Conservation (phyloP, 2,888 invertebrate species). For the Caenorhabditis doughertyi region DNA sequence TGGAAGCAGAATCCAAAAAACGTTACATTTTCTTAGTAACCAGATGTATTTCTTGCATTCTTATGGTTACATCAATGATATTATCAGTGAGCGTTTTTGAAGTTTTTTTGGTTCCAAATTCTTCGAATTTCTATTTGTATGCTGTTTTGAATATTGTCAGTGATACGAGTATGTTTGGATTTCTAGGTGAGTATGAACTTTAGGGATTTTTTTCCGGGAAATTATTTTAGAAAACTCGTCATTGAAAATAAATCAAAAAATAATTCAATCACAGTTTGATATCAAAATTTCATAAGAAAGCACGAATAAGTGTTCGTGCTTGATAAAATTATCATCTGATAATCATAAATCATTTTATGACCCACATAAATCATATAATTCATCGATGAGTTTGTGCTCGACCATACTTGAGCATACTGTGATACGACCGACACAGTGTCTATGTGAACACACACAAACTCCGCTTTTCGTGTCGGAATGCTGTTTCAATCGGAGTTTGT, state of each 20-base stretch:
- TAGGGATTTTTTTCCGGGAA: slow-evolving; percentile 1
- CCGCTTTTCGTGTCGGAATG: neutral
- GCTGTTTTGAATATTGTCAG: slow-evolving; percentile 24
- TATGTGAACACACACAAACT: slow-evolving; percentile 9
- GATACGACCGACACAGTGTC: neutral
- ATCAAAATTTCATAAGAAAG: too few relatives aligned
- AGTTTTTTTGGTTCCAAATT: slow-evolving; percentile 1
- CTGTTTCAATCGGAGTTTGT: too few relatives aligned
- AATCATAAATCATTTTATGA: slow-evolving; percentile 13
- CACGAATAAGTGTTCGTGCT: too few relatives aligned
- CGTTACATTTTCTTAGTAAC: slow-evolving; percentile 40
- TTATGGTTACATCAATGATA: slow-evolving; percentile 26
- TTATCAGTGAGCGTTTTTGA: slow-evolving; percentile 5
- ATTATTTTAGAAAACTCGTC: neutral
- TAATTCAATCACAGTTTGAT: too few relatives aligned
- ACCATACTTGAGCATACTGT: neutral
- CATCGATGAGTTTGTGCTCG: slow-evolving; percentile 7
- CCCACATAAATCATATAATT: neutral
- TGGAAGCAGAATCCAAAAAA: slow-evolving; percentile 29
- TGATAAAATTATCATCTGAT: neutral
- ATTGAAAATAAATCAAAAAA: too few relatives aligned
- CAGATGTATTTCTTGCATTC: slow-evolving; percentile 36
- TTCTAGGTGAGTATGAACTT: slow-evolving; percentile 22
- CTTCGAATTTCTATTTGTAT: slow-evolving; percentile 29
- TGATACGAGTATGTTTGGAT: slow-evolving; percentile 31